phyloP scores from a whole-genome alignment of 1,140 invertebrate genomes.

The Pogonomyrmex barbatus region DNA sequence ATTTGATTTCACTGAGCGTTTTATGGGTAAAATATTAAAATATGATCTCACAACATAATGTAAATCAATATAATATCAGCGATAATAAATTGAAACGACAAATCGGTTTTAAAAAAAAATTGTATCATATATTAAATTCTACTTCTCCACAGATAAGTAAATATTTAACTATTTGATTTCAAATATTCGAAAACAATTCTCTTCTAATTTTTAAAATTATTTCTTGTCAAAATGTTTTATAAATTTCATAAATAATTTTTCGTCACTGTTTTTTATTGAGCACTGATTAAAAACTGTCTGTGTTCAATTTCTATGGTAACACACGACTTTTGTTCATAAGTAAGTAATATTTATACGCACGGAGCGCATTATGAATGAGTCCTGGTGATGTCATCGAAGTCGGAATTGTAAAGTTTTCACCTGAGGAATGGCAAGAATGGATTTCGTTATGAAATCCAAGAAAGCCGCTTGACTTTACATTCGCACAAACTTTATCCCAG shows the following conservation, averaged over 20 bases:
- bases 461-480: slow-evolving; percentile 49
- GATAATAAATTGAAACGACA: not conserved
- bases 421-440: slow-evolving; percentile 47
- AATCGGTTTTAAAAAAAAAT: not conserved
- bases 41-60: not conserved
- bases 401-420: slow-evolving; percentile 60
- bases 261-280: not conserved
- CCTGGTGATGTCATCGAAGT: slow-evolving; percentile 25
- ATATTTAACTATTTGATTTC: slow-evolving; percentile 1
- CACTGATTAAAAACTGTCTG: not conserved
- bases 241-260: too few species aligned
- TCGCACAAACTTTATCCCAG: slow-evolving; percentile 52
- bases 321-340: not conserved
- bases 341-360: not conserved
- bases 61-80: slow-evolving; percentile 19
- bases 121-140: not conserved
- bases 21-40: slow-evolving; percentile 18
- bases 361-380: not conserved
- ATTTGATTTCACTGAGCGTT: slow-evolving; percentile 44
- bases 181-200: not conserved
- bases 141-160: not conserved
- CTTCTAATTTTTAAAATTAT: not conserved
- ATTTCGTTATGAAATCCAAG: slow-evolving; percentile 67
- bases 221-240: not conserved
- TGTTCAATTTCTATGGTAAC: not conserved